Percentiles rank a stretch among this genome's conserved stretches.
These are phyloP conservation scores for Ploceus nigricollis DNA, from an alignment of 2,113 vertebrate species.

Conservation along the genomic window DNA sequence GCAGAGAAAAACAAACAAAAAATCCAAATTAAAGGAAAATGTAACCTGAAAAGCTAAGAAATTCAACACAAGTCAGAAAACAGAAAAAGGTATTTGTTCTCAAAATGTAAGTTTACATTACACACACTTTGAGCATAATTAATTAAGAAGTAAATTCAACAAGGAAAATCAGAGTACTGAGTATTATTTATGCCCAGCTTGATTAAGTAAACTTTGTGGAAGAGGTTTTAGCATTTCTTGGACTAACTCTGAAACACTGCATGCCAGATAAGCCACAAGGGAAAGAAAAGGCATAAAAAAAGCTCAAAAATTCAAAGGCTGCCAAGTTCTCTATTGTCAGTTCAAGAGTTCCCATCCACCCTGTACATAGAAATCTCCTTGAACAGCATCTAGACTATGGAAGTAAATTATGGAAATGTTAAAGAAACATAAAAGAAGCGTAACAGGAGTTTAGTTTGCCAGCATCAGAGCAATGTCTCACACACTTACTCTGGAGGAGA, in stretches of 20 bases:
- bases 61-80: neutral
- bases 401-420: neutral
- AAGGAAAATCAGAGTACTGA: neutral
- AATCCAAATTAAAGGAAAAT: neutral
- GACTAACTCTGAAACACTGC: neutral
- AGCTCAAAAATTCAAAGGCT: neutral
- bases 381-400: neutral
- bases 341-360: neutral
- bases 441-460: neutral
- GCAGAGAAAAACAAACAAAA: neutral
- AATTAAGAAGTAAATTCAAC: slow-evolving; percentile 21
- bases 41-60: neutral
- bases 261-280: neutral
- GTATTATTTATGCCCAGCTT: neutral
- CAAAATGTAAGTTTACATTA: neutral
- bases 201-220: neutral
- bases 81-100: neutral
- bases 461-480: neutral
- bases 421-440: neutral
- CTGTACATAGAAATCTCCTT: neutral
- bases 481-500: neutral
- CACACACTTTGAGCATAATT: neutral
- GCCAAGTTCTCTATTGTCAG: neutral
- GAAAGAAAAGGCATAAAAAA: neutral
- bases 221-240: neutral